Conservation (phyloP, 2,113 vertebrate genomes). For the Burhinus bistriatus region DNA sequence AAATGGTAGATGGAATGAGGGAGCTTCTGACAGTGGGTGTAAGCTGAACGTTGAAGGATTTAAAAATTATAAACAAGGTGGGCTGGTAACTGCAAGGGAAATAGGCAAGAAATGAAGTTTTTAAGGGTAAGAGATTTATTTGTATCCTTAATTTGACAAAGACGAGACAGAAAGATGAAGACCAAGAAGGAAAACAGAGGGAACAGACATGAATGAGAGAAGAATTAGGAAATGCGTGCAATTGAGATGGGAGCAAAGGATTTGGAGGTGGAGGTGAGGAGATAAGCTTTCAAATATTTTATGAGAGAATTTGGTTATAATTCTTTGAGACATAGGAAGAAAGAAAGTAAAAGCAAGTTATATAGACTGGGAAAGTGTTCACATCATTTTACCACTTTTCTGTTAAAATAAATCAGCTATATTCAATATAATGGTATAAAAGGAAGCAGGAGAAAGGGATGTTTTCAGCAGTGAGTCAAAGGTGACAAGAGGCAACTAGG, state of each 20-base stretch:
- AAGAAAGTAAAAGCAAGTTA: neutral
- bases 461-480: neutral
- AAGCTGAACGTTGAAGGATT: neutral
- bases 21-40: neutral
- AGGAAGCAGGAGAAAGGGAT: neutral
- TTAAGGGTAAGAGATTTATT: neutral
- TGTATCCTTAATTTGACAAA: neutral
- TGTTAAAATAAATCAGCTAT: neutral
- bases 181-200: neutral
- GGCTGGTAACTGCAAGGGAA: neutral
- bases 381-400: neutral
- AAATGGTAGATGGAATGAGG: neutral
- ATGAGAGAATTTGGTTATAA: neutral
- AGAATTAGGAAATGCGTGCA: neutral
- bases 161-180: neutral
- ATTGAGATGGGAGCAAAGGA: neutral
- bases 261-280: neutral
- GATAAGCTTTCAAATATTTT: neutral
- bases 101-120: neutral
- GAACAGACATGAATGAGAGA: neutral
- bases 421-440: neutral
- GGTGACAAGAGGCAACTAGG: neutral
- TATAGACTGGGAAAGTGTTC: neutral
- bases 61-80: neutral
- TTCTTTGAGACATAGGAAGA: neutral